Evolutionary conservation across 2,113 vertebrate genomes (phyloP).

Genomic region (Colistium nudipinnis): DNA sequence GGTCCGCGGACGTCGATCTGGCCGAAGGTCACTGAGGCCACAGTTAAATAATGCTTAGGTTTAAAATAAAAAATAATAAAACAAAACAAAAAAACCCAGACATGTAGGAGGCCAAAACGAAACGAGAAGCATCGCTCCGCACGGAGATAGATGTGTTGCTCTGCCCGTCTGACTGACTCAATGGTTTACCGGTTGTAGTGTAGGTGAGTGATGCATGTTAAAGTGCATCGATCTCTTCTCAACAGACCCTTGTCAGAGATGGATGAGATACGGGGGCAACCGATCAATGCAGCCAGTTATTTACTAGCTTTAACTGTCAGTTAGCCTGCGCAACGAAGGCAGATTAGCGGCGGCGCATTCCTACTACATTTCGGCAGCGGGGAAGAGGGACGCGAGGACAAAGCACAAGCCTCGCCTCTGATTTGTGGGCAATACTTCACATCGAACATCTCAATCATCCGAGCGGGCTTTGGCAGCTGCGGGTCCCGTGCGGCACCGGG

Average conservation of each 20-base stretch:
- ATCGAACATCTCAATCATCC: slow-evolving; percentile 21
- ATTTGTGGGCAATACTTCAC: slow-evolving; percentile 29
- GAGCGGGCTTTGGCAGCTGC: slow-evolving; percentile 4
- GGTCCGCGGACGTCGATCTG: slow-evolving; percentile 5
- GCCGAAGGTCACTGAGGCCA: slow-evolving; percentile 8
- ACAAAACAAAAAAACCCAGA: not conserved
- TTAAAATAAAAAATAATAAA: too few species aligned
- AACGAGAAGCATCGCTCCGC: not conserved
- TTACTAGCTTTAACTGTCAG: slow-evolving; percentile 49
- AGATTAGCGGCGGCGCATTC: not conserved
- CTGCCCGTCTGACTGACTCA: slow-evolving; percentile 16
- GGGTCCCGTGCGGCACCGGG: slow-evolving; percentile 5
- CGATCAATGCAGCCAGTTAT: slow-evolving; percentile 59
- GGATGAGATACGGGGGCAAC: slow-evolving; percentile 50
- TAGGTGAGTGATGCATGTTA: slow-evolving; percentile 39
- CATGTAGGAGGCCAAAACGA: not conserved
- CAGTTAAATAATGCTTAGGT: slow-evolving; percentile 33
- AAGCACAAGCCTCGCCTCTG: not conserved
- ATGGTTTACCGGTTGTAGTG: slow-evolving; percentile 33
- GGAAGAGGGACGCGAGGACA: slow-evolving; percentile 7
- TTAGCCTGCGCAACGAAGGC: slow-evolving; percentile 18
- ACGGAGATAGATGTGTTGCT: slow-evolving; percentile 35
- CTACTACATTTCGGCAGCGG: slow-evolving; percentile 1
- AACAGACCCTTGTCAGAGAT: slow-evolving; percentile 48
- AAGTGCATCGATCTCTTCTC: slow-evolving; percentile 51